Conservation (phyloP, 2,888 invertebrate genomes). For the Tanypteryx hageni region DNA sequence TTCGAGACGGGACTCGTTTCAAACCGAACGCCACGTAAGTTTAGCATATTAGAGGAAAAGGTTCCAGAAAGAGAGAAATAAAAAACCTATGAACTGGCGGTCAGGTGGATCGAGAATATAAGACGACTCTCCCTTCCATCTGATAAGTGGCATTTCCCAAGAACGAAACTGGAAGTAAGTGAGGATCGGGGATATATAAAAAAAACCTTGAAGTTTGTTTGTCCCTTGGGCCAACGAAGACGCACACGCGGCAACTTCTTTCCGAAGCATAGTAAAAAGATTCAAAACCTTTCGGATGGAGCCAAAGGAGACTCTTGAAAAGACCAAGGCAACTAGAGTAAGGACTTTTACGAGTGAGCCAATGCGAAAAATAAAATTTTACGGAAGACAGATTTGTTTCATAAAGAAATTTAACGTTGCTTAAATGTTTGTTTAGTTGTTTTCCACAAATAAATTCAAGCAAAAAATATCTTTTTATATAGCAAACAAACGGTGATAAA, state of each 20-base stretch:
- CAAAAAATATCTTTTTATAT: no score
- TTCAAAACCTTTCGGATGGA: neutral
- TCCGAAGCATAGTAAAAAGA: neutral
- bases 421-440: no score
- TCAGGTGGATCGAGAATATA: neutral
- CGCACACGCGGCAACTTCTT: constrained; percentile 21
- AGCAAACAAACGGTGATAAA: no score
- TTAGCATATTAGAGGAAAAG: neutral
- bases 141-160: neutral
- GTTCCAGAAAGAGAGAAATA: neutral
- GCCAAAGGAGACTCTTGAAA: neutral
- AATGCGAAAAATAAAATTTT: neutral
- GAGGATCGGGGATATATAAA: neutral
- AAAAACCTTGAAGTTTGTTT: neutral
- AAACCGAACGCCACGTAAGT: neutral
- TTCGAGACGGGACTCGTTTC: neutral
- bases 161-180: neutral
- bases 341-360: neutral
- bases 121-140: neutral
- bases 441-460: no score
- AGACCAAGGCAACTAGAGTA: neutral
- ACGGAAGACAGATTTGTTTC: neutral
- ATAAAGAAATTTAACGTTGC: neutral
- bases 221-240: neutral
- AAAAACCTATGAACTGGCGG: neutral